Evolutionary conservation across 2,797 vertebrate genomes (phyloP).

Genomic region (Pseudomugil tenellus): DNA sequence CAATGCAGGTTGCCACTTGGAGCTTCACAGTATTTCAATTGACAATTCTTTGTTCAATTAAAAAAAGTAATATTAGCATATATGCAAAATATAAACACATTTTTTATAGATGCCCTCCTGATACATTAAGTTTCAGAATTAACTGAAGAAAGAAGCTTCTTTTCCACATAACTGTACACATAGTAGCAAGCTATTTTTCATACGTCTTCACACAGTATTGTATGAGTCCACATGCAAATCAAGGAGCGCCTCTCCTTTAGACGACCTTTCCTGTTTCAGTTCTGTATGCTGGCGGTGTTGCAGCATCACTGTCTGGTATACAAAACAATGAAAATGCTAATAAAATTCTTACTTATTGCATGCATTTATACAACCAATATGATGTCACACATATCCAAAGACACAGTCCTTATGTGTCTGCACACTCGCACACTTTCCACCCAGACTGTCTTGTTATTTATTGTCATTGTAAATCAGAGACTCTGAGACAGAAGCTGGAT

Average conservation of each 20-base stretch:
- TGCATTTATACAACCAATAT: slow-evolving; percentile 17
- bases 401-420: slow-evolving; percentile 13
- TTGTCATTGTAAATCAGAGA: slow-evolving; percentile 72
- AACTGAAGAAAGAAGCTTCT: too few relatives aligned
- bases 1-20: too few relatives aligned
- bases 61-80: too few relatives aligned
- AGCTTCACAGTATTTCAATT: too few relatives aligned
- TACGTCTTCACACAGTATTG: slow-evolving; percentile 4
- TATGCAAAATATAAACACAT: too few relatives aligned
- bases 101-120: too few relatives aligned
- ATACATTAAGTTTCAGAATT: too few relatives aligned
- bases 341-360: slow-evolving; percentile 11
- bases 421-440: slow-evolving; percentile 17
- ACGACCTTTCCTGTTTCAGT: slow-evolving; percentile 34
- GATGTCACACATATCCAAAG: slow-evolving; percentile 28
- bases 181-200: not conserved
- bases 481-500: not conserved
- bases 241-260: slow-evolving; percentile 34
- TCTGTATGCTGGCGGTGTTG: slow-evolving; percentile 35
- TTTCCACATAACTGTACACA: not conserved
- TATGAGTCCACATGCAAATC: not conserved
- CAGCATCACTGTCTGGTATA: slow-evolving; percentile 21
- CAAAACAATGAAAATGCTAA: slow-evolving; percentile 24
- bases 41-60: too few relatives aligned
- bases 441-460: slow-evolving; percentile 62